Evolutionary conservation across 2,888 invertebrate genomes (phyloP).

Genomic region (Platycnemis pennipes): DNA sequence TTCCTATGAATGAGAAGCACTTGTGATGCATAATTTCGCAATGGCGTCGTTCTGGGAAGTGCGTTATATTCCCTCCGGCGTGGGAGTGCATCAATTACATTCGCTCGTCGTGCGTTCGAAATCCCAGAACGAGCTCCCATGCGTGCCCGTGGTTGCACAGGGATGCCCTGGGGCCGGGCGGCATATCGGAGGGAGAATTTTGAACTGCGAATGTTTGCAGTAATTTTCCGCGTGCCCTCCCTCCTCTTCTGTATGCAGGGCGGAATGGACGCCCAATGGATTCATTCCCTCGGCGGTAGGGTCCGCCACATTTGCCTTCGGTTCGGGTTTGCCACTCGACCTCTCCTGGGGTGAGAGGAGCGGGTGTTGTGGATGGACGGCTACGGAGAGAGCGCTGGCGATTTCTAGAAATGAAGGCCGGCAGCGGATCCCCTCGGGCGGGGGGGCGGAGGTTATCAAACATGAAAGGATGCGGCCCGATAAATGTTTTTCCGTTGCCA

Average conservation of each 20-base stretch:
- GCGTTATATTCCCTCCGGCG: no score
- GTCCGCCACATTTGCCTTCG: no score
- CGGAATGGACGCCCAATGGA: not conserved
- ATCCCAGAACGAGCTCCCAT: not conserved
- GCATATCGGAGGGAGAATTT: not conserved
- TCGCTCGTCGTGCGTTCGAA: not conserved
- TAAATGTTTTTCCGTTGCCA: not conserved
- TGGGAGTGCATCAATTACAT: not conserved
- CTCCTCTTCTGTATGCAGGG: not conserved
- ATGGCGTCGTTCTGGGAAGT: no score
- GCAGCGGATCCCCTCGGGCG: not conserved
- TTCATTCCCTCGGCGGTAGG: not conserved
- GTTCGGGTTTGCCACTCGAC: no score
- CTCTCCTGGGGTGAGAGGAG: not conserved
- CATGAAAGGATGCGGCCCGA: not conserved
- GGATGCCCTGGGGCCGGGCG: not conserved
- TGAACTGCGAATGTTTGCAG: not conserved
- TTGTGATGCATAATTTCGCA: no score
- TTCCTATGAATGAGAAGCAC: no score
- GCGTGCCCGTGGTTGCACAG: not conserved
- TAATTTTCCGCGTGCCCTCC: not conserved
- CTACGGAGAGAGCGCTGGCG: not conserved
- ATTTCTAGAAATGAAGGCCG: not conserved
- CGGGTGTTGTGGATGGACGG: not conserved
- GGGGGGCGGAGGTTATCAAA: slow-evolving; percentile 29